Base-by-base conservation (phyloP, 2,888 invertebrate genomes). In the Melieria crassipennis region DNA sequence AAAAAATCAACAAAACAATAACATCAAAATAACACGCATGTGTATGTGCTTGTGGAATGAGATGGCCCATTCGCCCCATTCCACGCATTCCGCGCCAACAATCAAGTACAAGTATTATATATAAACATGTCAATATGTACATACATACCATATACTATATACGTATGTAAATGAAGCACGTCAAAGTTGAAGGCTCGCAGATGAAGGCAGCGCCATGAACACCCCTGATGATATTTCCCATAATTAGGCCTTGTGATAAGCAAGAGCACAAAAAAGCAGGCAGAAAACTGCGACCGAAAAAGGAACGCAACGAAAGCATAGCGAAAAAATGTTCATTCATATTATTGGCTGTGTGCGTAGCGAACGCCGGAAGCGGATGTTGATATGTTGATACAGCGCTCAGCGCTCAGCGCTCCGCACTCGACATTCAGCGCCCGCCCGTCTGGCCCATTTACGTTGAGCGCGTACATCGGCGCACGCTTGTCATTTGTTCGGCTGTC, bases 211-310 rank as follows among this genome's bases (percentile, higher is more conserved):
- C 50, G 63, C 50, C 48, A 13, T 30, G 16, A 7, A 4, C n/a
- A 11, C 16, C 55, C 9, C 55, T 42, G 47, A 64, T 66, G 71
- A 68, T 68, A 68, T 72, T 69, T 68, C 68, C 68, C 60, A 69
- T 72, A 72, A 72, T 72, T 72, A 72, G 64, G 68, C 65, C n/a
- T 55, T 62, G 63, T 62, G 43, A 52, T 48, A 63, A 45, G n/a
- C 13, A 11, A 9, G 9, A 80, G 79, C 79, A 81, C 79, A 80
- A 81, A 80, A 76, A 79, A 79, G 78, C 78, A 79, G 80, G 78
- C 80, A 77, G 79, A 78, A 78, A 81, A 80, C 79, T 78, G 80
- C 79, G 76, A 78, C 79, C 4, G 72, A 67, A 65, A 45, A 52
- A 61, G 56, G 57, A 67, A 65, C 50, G 42, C 60, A 58, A 62